Evolutionary conservation across 2,797 vertebrate species (phyloP).

Genomic region (Gorsachius magnificus): DNA sequence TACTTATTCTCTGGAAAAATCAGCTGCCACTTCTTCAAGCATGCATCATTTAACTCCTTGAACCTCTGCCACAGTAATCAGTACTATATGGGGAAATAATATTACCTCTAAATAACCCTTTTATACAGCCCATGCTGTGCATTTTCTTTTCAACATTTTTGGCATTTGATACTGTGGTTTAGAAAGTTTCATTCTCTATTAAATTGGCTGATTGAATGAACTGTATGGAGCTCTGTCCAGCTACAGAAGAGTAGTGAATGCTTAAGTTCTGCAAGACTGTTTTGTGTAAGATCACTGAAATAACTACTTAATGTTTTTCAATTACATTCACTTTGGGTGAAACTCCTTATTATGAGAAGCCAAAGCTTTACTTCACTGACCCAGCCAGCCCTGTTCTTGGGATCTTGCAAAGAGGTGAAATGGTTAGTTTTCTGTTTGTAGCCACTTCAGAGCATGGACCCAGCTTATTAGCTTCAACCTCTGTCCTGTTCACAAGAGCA

Average conservation of each 20-base stretch:
- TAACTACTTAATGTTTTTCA: background rate
- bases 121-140: background rate
- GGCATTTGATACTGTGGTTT: background rate
- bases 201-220: background rate
- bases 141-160: background rate
- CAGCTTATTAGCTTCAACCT: background rate
- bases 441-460: background rate
- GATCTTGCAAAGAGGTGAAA: background rate
- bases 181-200: background rate
- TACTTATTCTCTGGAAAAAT: conserved; percentile 22
- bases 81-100: background rate
- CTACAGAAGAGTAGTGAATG: background rate
- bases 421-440: background rate
- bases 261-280: background rate
- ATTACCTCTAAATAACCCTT: background rate
- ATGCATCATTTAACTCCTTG: background rate
- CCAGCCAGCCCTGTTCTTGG: background rate
- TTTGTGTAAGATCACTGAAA: background rate
- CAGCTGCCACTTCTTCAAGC: background rate
- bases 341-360: background rate
- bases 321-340: background rate
- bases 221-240: background rate
- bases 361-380: background rate
- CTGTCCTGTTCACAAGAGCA: background rate
- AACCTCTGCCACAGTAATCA: background rate